Evolutionary conservation across 35 echinoderm and acorn worm species (phyloP).

Genomic region (Strongylocentrotus purpuratus): DNA sequence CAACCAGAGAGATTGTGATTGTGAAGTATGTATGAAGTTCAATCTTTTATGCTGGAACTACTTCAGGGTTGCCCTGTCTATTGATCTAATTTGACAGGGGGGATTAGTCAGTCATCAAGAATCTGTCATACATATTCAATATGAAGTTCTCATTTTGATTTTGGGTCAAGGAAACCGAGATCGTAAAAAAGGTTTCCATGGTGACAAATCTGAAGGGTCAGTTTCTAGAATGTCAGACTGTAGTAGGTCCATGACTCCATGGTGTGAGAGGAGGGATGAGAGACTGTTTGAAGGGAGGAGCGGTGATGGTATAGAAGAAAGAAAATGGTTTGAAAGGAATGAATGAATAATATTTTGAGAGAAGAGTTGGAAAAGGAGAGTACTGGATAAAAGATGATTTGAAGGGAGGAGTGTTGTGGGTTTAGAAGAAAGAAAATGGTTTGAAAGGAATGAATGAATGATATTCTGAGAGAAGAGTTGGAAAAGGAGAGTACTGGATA

Average conservation of each 20-base stretch:
- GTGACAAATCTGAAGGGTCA: background rate
- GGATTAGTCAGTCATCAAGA: background rate
- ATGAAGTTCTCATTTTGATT: background rate
- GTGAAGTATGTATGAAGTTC: background rate
- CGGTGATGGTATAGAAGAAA: background rate
- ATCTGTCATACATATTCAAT: background rate
- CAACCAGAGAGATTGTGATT: too few relatives aligned
- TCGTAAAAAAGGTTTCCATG: background rate
- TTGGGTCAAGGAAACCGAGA: background rate
- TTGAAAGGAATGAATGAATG: too few relatives aligned
- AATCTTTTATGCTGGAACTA: background rate
- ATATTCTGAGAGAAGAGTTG: too few relatives aligned
- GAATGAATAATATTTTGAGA: too few relatives aligned
- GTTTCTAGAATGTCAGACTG: background rate
- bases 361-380: too few relatives aligned
- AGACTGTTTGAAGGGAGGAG: background rate
- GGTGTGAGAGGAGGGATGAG: background rate
- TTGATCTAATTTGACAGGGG: background rate
- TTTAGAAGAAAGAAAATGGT: background rate
- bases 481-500: too few relatives aligned
- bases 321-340: too few relatives aligned
- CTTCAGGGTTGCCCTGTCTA: background rate
- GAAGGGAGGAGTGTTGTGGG: background rate
- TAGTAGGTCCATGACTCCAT: background rate
- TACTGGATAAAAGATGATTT: too few relatives aligned